Conservation (phyloP, 2,888 invertebrate species). For the Hypomecis atomaria region DNA sequence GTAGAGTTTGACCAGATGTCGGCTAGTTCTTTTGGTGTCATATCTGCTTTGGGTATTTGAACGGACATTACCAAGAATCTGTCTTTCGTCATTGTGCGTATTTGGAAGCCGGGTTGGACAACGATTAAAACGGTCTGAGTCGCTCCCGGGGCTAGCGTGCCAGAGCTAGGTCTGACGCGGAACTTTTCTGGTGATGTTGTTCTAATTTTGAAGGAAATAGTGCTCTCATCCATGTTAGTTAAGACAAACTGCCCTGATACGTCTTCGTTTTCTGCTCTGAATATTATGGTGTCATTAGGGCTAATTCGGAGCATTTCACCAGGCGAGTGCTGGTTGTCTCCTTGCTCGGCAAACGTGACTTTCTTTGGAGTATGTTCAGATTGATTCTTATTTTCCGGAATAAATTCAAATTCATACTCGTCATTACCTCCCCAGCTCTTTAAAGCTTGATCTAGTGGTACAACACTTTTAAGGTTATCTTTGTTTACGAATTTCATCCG, state of each 20-base stretch:
- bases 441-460: slow-evolving; percentile 90
- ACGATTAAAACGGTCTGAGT: slow-evolving; percentile 88
- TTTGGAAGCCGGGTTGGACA: slow-evolving; percentile 89
- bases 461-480: slow-evolving; percentile 89
- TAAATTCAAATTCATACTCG: slow-evolving; percentile 89
- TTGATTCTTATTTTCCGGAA: slow-evolving; percentile 82
- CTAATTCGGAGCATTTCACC: slow-evolving; percentile 86
- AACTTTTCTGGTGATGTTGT: slow-evolving; percentile 98
- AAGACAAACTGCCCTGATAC: slow-evolving; percentile 87
- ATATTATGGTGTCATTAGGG: slow-evolving; percentile 89
- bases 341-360: slow-evolving; percentile 71
- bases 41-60: slow-evolving; percentile 84
- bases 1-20: slow-evolving; percentile 90
- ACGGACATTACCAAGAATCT: slow-evolving; percentile 95
- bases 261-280: slow-evolving; percentile 88
- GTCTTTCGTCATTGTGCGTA: slow-evolving; percentile 89
- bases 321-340: slow-evolving; percentile 66
- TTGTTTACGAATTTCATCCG: slow-evolving; percentile 94
- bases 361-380: slow-evolving; percentile 79
- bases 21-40: slow-evolving; percentile 85
- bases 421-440: slow-evolving; percentile 92
- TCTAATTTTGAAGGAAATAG: slow-evolving; percentile 89
- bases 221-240: slow-evolving; percentile 86
- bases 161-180: slow-evolving; percentile 95
- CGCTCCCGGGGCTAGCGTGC: slow-evolving; percentile 87